Percentiles rank a stretch among this genome's conserved stretches.
phyloP scores from a whole-genome alignment of 64 coral and sea anemone genomes.

The Porites lutea region DNA sequence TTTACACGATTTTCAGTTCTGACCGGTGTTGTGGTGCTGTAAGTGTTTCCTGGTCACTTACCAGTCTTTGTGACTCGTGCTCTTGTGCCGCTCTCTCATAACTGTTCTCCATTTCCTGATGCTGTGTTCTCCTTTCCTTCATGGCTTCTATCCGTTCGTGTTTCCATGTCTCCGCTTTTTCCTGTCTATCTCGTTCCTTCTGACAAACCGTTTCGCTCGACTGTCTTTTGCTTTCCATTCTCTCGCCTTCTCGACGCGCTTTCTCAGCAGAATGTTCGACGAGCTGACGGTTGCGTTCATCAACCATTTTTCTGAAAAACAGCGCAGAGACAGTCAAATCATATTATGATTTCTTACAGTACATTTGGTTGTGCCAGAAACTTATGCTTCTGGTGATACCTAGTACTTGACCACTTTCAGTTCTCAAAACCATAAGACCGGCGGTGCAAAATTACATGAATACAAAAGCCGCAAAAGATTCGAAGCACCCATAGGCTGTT shows the following conservation, averaged over 20 bases:
- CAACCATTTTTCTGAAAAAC: slow-evolving; percentile 48
- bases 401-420: no score
- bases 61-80: slow-evolving; percentile 72
- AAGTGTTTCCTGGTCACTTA: background rate
- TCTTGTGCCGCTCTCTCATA: slow-evolving; percentile 80
- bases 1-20: no score
- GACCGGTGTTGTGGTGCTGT: no score
- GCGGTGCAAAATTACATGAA: no score
- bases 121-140: slow-evolving; percentile 65
- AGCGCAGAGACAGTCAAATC: background rate
- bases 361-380: background rate
- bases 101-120: slow-evolving; percentile 86
- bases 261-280: slow-evolving; percentile 54
- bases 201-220: slow-evolving; percentile 45
- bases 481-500: no score
- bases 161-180: slow-evolving; percentile 84
- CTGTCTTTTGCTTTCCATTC: slow-evolving; percentile 74
- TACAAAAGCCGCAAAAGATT: no score
- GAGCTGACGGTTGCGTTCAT: slow-evolving; percentile 61
- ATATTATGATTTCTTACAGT: background rate
- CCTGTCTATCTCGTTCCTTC: slow-evolving; percentile 67
- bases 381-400: no score
- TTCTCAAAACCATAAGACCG: no score
- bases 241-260: slow-evolving; percentile 49
- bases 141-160: slow-evolving; percentile 75